Percentiles rank a stretch among this genome's conserved stretches.
Conservation (phyloP, 2,888 invertebrate species). For the Mesochorus sp. region DNA sequence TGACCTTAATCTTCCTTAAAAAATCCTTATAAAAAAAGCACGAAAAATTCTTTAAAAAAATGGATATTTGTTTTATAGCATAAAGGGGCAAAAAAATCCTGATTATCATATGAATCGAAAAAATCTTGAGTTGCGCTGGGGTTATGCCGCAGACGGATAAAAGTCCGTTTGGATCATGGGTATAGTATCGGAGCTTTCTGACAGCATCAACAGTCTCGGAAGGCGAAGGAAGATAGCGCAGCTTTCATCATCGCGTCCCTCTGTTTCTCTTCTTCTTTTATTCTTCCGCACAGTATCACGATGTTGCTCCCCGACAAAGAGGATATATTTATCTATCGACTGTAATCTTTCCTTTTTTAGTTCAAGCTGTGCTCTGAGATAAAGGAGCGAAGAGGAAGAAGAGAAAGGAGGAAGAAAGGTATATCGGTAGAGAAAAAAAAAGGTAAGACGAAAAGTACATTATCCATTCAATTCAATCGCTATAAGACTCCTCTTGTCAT, state of each 20-base stretch:
- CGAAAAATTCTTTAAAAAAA: neutral
- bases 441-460: constrained; percentile 14
- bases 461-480: constrained; percentile 38
- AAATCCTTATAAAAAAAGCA: neutral
- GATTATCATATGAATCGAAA: constrained; percentile 48
- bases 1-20: too few species aligned
- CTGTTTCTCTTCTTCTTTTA: constrained; percentile 9
- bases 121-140: neutral
- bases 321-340: constrained; percentile 36
- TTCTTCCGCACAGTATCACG: constrained; percentile 12
- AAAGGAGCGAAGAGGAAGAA: neutral
- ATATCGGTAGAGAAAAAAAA: neutral
- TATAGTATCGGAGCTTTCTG: constrained; percentile 14
- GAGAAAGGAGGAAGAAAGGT: neutral
- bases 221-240: constrained; percentile 13
- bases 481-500: constrained; percentile 13
- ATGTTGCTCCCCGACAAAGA: constrained; percentile 31
- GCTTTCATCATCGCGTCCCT: constrained; percentile 31
- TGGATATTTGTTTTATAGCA: neutral
- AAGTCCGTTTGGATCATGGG: constrained; percentile 10
- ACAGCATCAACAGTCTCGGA: constrained; percentile 23
- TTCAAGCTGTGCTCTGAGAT: neutral
- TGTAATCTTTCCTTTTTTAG: constrained; percentile 9
- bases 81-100: constrained; percentile 29
- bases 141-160: neutral